Evolutionary conservation across 2,888 invertebrate genomes (phyloP).

Genomic region (Vanessa cardui): DNA sequence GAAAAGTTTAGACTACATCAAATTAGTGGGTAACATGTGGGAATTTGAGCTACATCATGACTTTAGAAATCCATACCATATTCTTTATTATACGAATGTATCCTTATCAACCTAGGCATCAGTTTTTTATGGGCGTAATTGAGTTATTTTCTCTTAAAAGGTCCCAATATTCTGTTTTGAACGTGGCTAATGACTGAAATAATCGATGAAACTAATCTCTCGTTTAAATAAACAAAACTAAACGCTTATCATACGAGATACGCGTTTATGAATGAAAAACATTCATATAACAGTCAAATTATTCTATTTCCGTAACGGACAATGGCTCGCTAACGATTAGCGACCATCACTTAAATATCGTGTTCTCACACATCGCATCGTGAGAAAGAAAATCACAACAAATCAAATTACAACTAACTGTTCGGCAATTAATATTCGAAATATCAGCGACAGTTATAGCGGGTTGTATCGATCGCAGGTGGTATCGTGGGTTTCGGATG

Average conservation of each 20-base stretch:
- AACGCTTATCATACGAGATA: conserved; percentile 3
- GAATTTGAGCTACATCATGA: too few species aligned
- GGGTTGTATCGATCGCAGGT: conserved; percentile 64
- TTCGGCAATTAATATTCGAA: conserved; percentile 72
- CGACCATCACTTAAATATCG: conserved; percentile 52
- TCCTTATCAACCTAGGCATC: too few species aligned
- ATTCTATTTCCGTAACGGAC: conserved; percentile 66
- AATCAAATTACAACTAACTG: conserved; percentile 70
- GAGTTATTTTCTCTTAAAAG: conserved; percentile 3
- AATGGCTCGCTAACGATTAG: conserved; percentile 59
- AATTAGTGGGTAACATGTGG: too few species aligned
- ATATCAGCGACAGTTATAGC: conserved; percentile 73
- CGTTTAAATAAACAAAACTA: conserved; percentile 12
- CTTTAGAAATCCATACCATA: too few species aligned
- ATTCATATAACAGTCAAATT: conserved; percentile 36
- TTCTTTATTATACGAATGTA: too few species aligned
- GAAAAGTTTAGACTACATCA: too few species aligned
- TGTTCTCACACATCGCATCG: conserved; percentile 74
- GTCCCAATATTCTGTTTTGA: not conserved
- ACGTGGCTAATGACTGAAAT: not conserved
- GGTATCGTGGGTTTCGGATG: conserved; percentile 70
- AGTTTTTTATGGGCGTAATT: not conserved
- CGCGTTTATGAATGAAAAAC: conserved; percentile 32
- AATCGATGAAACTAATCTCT: conserved; percentile 2
- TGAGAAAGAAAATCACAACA: conserved; percentile 72